Evolutionary conservation across 2,888 invertebrate species (phyloP), one percentile per base, ranked within the genome.

Genomic region (Slavum lentiscoides): DNA sequence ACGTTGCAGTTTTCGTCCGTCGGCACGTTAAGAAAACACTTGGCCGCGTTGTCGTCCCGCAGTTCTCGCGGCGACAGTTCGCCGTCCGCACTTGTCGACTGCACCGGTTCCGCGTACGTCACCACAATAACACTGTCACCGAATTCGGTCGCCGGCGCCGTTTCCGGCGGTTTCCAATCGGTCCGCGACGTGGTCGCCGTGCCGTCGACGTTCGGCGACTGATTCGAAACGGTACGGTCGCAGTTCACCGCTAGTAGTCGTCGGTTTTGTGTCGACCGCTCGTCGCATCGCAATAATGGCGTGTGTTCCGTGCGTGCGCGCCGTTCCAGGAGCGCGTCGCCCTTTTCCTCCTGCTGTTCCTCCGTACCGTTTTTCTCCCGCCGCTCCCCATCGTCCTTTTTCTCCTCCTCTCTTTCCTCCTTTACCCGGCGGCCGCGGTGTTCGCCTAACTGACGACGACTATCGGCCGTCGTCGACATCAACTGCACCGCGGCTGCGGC

Each of bases 221-320:
- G 68, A 77, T 53, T 70, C 72, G 72, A 70, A 77, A 77, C 61
- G 68, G 70, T 62, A 70, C 77, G 72, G 62, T 21, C 69, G 55
- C 39, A 39, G 39, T 55, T 30, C 30, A 4, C 30, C 4, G 30
- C 30, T 30, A 19, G 37, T 30, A 30, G 37, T 70, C 30, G 59
- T 49, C 49, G 49, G 77, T 70, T 61, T 61, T 70, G 61, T 70
- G 72, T 77, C 77, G 62, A 77, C 62, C 21, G 70, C 70, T 77
- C 77, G 19, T 61, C 53, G 67, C 49, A n/a, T n/a, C 19, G 59
- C 58, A 59, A 68, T 61, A 68, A 68, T 76, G 30, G 67, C 76
- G 49, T 76, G 58, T 61, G 68, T 13, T 58, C 59, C 59, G 68
- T 30, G 49, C 30, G 61, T 61, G 76, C 53, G 59, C 61, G 68